These are phyloP conservation scores for Orthochromis malagaraziensis DNA, from an alignment of 2,113 vertebrate genomes.

Conservation along the genomic window DNA sequence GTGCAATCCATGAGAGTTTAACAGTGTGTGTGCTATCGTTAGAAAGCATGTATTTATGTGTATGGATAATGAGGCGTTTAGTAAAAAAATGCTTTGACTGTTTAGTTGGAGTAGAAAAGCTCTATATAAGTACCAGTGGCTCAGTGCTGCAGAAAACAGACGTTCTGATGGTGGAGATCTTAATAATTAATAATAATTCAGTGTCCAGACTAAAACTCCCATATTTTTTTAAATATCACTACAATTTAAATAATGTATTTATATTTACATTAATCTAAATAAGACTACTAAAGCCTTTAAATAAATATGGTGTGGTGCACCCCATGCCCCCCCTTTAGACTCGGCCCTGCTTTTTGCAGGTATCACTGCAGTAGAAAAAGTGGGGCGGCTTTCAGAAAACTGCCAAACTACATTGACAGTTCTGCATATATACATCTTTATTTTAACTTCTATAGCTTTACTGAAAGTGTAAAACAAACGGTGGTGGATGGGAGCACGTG, in stretches of 20 bases:
- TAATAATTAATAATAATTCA: background rate
- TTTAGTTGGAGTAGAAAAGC: background rate
- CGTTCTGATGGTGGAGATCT: background rate
- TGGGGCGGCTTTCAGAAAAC: background rate
- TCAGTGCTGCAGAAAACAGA: background rate
- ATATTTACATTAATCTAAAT: background rate
- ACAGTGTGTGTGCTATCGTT: background rate
- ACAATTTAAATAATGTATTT: background rate
- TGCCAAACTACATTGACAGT: background rate
- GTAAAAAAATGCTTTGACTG: background rate
- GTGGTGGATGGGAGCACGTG: background rate
- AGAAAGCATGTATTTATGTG: background rate
- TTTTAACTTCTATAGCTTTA: background rate
- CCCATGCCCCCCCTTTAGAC: background rate
- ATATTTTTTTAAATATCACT: background rate
- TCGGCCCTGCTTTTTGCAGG: background rate
- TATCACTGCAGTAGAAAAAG: background rate
- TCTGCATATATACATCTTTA: background rate
- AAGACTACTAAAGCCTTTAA: background rate
- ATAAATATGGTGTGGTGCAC: background rate
- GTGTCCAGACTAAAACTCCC: background rate
- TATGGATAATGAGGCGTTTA: background rate
- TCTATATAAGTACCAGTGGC: background rate
- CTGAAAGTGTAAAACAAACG: background rate
- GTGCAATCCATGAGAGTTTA: background rate